Evolutionary conservation across 2,113 vertebrate genomes (phyloP), one percentile per base, ranked within the genome.

Genomic region (Cynopterus brachyotis): DNA sequence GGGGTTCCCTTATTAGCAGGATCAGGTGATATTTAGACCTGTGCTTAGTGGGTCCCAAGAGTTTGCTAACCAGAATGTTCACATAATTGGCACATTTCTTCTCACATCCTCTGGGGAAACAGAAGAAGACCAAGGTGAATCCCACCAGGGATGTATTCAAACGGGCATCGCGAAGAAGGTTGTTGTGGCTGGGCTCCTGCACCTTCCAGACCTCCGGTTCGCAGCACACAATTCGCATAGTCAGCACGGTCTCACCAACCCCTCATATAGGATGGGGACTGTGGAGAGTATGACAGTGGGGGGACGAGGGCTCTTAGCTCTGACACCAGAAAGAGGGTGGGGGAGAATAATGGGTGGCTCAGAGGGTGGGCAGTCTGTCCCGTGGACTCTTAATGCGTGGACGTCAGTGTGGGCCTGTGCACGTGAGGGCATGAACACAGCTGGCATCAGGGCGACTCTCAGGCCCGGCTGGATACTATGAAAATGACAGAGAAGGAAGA

Each of bases 181-280:
- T 2, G 40, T 26, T 37, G 1, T 5, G 5, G n/a, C 1, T 9
- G 35, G 7, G 20, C 42, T 30, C 45, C 37, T 28, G 0, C 32
- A 10, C 72, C 66, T 30, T 53, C 50, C 16, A 26, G 67, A 35
- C 19, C 40, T 22, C 79, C 47, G 7, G 9, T 9, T 22, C 9
- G 17, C 2, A 11, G 0, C 42, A 6, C 6, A 2, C 4, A n/a
- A 30, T 59, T 22, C 11, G 22, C 1, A 0, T 32, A 10, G 47
- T 47, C 16, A 13, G 4, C 45, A 1, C 0, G 40, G 59, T 76
- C 37, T 66, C 82, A 2, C 6, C 3, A 30, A n/a, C 13, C 40
- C 26, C 50, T 64, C 50, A 19, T 55, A 5, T 1, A 20, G 57
- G 9, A 53, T 2, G 28, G 55, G n/a, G 42, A 28, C n/a, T 1